These are phyloP conservation scores for Apotomis capreana DNA, from an alignment of 2,888 invertebrate species.

Conservation along the genomic window DNA sequence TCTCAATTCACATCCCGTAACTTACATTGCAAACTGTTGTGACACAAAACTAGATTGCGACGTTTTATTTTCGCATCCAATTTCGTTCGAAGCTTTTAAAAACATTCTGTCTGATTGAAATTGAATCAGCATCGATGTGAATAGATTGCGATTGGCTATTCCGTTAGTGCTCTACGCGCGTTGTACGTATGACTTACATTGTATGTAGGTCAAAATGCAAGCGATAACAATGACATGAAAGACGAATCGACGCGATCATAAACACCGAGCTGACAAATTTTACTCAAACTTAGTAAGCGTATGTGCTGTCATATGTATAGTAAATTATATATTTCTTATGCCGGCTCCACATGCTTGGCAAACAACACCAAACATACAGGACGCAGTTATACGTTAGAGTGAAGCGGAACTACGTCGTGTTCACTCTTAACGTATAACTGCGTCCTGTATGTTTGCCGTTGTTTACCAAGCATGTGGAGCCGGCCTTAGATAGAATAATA, in stretches of 20 bases:
- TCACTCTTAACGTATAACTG: no score
- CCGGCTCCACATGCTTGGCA: no score
- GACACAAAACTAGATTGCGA: neutral
- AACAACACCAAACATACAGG: no score
- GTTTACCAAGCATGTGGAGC: no score
- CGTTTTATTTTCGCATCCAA: conserved; percentile 12
- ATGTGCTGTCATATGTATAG: no score
- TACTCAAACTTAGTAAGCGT: no score
- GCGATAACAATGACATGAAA: conserved; percentile 19
- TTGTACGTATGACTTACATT: conserved; percentile 1
- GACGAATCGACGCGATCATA: conserved; percentile 3
- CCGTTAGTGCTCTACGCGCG: neutral
- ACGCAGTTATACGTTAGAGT: no score
- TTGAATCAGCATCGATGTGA: conserved; percentile 30
- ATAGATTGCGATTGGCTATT: conserved; percentile 10
- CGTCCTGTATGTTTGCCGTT: no score
- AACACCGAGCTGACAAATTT: neutral
- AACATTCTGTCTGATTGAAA: conserved; percentile 24
- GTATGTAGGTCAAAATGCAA: conserved; percentile 26
- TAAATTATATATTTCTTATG: no score
- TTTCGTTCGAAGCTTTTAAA: conserved; percentile 12
- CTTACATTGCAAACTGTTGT: neutral
- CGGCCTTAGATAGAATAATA: no score
- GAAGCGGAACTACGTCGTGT: no score
- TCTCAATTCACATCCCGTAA: neutral